Evolutionary conservation across 2,113 vertebrate genomes (phyloP).

Genomic region (Lycaon pictus): DNA sequence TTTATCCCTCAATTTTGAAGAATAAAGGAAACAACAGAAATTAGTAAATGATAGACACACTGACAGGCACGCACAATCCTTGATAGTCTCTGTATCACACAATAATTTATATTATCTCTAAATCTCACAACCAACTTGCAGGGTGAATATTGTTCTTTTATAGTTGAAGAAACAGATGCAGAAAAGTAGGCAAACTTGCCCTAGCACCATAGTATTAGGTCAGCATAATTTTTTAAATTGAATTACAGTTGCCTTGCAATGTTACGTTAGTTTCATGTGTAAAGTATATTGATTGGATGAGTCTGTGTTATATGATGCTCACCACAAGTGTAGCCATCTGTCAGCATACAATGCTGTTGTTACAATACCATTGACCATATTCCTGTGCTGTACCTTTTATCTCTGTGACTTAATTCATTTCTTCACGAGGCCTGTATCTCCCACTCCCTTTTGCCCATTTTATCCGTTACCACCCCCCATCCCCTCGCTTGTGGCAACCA

Average conservation of each 20-base stretch:
- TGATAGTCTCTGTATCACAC: not conserved
- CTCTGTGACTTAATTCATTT: not conserved
- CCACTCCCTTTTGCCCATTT: not conserved
- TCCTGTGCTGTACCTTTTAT: not conserved
- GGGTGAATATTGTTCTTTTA: not conserved
- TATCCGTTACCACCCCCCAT: not conserved
- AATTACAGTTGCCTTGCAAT: too few species aligned
- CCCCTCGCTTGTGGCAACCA: not conserved
- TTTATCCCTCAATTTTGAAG: not conserved
- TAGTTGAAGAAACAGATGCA: not conserved
- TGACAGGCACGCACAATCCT: not conserved
- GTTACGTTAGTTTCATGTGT: too few species aligned
- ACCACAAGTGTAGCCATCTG: not conserved
- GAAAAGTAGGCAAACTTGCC: not conserved
- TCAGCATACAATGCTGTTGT: not conserved
- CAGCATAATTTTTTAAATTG: not conserved
- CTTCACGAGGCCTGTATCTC: not conserved
- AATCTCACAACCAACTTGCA: not conserved
- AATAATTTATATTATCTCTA: not conserved
- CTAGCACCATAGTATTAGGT: not conserved
- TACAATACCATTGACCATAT: not conserved
- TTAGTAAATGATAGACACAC: not conserved
- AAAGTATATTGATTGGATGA: too few species aligned
- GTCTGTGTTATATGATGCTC: not conserved
- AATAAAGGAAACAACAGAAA: not conserved